Base-by-base conservation (phyloP, 2,113 vertebrate species). In the Apeltes quadracus region DNA sequence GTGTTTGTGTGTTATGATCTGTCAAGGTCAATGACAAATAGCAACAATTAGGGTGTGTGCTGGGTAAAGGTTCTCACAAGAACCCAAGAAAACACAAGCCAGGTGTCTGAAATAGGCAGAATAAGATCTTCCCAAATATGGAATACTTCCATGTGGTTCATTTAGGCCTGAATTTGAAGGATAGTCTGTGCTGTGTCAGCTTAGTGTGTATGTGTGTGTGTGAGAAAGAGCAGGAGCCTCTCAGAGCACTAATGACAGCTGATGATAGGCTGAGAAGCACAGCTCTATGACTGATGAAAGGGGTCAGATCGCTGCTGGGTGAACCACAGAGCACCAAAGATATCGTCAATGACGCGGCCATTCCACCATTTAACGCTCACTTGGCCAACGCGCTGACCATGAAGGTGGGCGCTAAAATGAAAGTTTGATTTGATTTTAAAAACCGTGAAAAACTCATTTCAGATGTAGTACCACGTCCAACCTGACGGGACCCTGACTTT, bases 231-330 rank as follows among this genome's bases (percentile, higher is more conserved):
- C 78, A 85, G 85, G 68, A 81, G 81, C 75, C 81, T 82, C 82
- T 87, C 72, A 73, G 54, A 75, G 74, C 75, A 69, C 76, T 90
- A 84, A 89, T 87, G 90, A 83, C 87, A 88, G 84, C 84, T 84
- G 89, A 86, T 90, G 90, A 91, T 87, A 90, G 85, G 80, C 84
- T 75, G 72, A 83, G 76, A 72, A 74, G 84, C 85, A 75, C 73
- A 67, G 67, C 69, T 78, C 72, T 72, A 48, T 79, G 73, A 83
- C 88, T 89, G 88, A 91, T 90, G 85, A 91, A 86, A 89, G 56
- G 63, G 84, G 86, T 81, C 78, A 89, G 71, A 85, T 23, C 76
- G 71, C 68, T 64, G 58, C 3, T 3, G 74, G 81, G 69, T 65
- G 73, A 68, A 83, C 48, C 61, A 67, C 14, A 63, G 53, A 50